Evolutionary conservation across 1,140 invertebrate genomes (phyloP).

Genomic region (Drosophila sulfurigaster): DNA sequence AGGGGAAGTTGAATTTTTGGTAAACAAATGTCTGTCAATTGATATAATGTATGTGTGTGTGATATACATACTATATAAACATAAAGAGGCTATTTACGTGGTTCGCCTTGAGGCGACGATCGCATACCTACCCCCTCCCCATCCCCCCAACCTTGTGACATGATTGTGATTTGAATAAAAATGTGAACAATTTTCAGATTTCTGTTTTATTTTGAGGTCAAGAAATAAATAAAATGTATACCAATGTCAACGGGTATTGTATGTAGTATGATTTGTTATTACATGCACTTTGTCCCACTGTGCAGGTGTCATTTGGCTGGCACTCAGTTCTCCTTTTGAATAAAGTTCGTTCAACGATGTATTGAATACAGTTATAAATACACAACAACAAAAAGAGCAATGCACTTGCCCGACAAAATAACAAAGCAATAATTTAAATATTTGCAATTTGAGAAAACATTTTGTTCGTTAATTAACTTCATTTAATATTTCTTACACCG

Average conservation of each 20-base stretch:
- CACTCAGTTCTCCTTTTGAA: constrained; percentile 3
- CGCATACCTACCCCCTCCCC: constrained; percentile 1
- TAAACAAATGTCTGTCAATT: constrained; percentile 12
- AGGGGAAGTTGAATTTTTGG: constrained; percentile 8
- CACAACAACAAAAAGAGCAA: constrained; percentile 52
- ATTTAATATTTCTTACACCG: constrained; percentile 31
- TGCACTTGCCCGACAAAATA: constrained; percentile 43
- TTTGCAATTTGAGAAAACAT: constrained; percentile 40
- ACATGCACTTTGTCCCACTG: constrained; percentile 28
- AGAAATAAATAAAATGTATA: constrained; percentile 55
- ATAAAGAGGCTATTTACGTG: constrained; percentile 59
- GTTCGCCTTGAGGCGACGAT: constrained; percentile 57
- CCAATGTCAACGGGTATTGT: constrained; percentile 56
- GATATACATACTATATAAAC: constrained; percentile 5
- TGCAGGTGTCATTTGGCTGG: constrained; percentile 24
- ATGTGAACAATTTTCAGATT: constrained; percentile 43
- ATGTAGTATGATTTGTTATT: not conserved
- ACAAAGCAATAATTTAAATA: constrained; percentile 26
- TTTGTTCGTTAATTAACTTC: constrained; percentile 32
- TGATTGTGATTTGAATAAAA: constrained; percentile 68
- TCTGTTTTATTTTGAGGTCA: constrained; percentile 45
- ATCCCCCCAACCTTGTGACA: constrained; percentile 49
- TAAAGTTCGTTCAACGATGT: constrained; percentile 75
- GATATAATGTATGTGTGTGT: not conserved
- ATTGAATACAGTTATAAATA: constrained; percentile 52